phyloP scores from a whole-genome alignment of 2,113 vertebrate species.

The Pseudonaja textilis region DNA sequence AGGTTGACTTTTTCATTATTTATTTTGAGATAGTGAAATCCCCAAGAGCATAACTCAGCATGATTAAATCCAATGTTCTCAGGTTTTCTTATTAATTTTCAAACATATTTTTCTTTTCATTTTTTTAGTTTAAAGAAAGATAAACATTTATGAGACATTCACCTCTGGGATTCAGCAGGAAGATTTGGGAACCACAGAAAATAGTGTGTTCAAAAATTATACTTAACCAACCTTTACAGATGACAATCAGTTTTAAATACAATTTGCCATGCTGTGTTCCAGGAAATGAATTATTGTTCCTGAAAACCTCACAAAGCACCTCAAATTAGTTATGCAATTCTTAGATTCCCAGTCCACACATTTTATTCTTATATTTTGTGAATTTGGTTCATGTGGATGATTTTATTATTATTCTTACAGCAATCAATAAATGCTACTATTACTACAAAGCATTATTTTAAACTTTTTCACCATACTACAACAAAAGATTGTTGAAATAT shows the following conservation, averaged over 20 bases:
- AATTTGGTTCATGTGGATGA: background rate
- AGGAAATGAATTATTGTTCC: background rate
- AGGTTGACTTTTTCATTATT: background rate
- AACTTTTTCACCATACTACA: background rate
- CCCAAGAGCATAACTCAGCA: background rate
- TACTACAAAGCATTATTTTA: background rate
- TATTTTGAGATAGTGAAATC: background rate
- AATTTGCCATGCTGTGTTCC: background rate
- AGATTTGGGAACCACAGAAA: background rate
- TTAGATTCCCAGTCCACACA: background rate
- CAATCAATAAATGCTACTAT: background rate
- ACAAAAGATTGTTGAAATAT: conserved; percentile 1
- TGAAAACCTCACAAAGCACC: background rate
- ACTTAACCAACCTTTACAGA: background rate
- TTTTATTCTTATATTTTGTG: background rate
- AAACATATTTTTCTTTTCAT: background rate
- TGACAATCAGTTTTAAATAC: background rate
- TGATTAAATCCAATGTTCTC: background rate
- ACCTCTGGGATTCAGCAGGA: background rate
- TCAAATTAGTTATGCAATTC: background rate
- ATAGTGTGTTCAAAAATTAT: background rate
- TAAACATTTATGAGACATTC: background rate
- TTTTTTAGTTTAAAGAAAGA: background rate
- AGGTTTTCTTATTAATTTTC: background rate
- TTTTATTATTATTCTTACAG: background rate